phyloP scores from a whole-genome alignment of 1,140 invertebrate species.

The Brachionus rubens region DNA sequence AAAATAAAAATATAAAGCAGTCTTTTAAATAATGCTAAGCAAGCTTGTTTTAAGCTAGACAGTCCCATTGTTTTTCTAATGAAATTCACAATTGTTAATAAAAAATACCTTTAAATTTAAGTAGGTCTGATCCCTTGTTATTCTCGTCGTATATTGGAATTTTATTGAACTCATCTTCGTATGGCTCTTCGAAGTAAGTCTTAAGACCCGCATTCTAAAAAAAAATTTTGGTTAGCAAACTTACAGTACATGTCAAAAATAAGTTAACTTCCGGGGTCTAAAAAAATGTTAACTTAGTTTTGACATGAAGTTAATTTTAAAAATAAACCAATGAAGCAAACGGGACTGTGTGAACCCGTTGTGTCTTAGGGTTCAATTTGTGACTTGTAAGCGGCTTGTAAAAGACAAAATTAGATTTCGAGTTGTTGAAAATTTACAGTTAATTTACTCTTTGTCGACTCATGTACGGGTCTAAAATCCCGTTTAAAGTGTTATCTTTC shows the following conservation, averaged over 20 bases:
- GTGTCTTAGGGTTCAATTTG: background rate
- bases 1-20: no score
- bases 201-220: background rate
- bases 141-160: slow-evolving; percentile 3
- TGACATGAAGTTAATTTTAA: background rate
- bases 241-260: no score
- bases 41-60: slow-evolving; percentile 20
- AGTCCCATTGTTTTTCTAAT: background rate
- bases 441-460: slow-evolving; percentile 21
- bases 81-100: no score
- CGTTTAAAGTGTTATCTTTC: slow-evolving; percentile 11
- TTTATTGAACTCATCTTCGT: slow-evolving; percentile 18
- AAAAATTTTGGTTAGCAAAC: no score
- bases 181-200: slow-evolving; percentile 37
- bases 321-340: slow-evolving; percentile 11
- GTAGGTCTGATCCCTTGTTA: background rate
- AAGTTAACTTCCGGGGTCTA: no score
- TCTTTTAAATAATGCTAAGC: no score
- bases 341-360: slow-evolving; percentile 28
- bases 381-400: background rate
- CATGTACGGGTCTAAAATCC: slow-evolving; percentile 6
- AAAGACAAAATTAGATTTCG: no score
- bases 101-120: slow-evolving; percentile 15
- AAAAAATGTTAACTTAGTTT: background rate
- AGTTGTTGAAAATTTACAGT: no score